Percentiles rank a stretch among this genome's conserved stretches.
Conservation (phyloP, 2,113 vertebrate species). For the Spermophilus dauricus region DNA sequence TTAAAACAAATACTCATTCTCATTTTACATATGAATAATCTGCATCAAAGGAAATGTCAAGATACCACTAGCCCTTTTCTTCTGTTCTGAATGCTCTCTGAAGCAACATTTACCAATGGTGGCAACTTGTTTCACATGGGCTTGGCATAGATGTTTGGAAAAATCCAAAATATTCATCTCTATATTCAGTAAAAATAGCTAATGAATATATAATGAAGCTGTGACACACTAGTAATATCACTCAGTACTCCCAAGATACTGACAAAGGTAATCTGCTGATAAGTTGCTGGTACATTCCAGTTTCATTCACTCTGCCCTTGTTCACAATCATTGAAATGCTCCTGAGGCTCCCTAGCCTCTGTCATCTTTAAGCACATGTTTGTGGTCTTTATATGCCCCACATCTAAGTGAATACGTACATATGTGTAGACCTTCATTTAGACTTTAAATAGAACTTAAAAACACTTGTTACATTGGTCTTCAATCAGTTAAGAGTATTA, state of each 20-base stretch:
- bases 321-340: background rate
- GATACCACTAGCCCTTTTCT: background rate
- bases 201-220: background rate
- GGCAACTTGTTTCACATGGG: background rate
- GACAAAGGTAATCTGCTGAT: background rate
- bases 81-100: background rate
- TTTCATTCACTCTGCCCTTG: background rate
- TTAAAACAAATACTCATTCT: background rate
- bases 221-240: background rate
- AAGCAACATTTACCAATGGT: background rate
- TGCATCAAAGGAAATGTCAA: background rate
- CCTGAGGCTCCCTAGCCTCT: background rate
- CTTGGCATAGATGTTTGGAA: background rate
- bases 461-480: background rate
- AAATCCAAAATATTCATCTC: background rate
- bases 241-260: background rate
- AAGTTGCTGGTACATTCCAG: background rate
- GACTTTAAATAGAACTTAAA: background rate
- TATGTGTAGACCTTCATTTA: background rate
- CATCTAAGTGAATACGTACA: background rate
- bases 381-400: background rate
- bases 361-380: background rate
- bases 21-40: background rate
- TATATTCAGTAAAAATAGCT: background rate
- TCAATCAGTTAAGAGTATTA: background rate